Evolutionary conservation across 2,113 vertebrate genomes (phyloP).

Genomic region (Myxocyprinus asiaticus): DNA sequence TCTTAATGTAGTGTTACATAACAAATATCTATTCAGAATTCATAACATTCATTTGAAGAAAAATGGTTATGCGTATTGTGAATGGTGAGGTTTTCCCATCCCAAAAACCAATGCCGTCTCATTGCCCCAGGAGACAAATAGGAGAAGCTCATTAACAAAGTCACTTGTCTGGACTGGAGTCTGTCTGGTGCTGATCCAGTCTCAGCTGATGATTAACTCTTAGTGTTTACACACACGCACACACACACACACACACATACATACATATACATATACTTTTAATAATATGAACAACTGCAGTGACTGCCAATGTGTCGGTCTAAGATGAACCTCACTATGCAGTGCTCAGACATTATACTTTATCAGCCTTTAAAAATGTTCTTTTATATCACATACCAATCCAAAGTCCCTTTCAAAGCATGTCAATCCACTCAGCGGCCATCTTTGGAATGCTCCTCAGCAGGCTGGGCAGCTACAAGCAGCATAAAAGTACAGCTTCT

Average conservation of each 20-base stretch:
- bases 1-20: slow-evolving; percentile 15
- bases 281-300: neutral
- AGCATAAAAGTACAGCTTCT: too few relatives aligned
- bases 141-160: slow-evolving; percentile 3
- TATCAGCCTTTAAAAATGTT: slow-evolving; percentile 3
- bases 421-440: too few relatives aligned
- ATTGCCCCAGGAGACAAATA: neutral
- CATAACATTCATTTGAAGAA: neutral
- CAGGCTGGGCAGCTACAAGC: too few relatives aligned
- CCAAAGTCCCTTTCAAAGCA: too few relatives aligned
- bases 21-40: neutral
- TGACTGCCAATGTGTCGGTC: neutral
- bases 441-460: too few relatives aligned
- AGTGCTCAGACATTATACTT: slow-evolving; percentile 8
- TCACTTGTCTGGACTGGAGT: slow-evolving; percentile 5
- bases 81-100: neutral
- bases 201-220: slow-evolving; percentile 20
- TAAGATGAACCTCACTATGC: slow-evolving; percentile 23
- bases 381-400: too few relatives aligned
- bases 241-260: neutral
- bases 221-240: neutral
- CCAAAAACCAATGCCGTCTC: slow-evolving; percentile 1
- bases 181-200: slow-evolving; percentile 13
- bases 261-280: neutral
- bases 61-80: neutral